A percentile compares a stretch with the other conserved stretches of the same genome.
Conservation (phyloP, 2,113 vertebrate species). For the Elachura formosa region DNA sequence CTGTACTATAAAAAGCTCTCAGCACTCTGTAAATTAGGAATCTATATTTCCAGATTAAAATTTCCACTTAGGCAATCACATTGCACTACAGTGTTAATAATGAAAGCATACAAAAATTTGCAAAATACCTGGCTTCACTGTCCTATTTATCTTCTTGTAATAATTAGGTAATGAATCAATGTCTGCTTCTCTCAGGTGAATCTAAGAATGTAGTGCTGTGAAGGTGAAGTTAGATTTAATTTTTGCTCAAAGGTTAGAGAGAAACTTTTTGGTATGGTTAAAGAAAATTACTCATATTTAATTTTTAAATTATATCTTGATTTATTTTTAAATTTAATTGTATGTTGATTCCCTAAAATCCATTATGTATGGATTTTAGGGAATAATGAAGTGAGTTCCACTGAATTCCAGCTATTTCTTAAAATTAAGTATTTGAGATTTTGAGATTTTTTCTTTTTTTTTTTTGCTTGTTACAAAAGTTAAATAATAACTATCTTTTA, state of each 20-base stretch:
- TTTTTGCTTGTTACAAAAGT: too few relatives aligned
- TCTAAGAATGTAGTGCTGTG: neutral
- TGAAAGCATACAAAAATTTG: neutral
- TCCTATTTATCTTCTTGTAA: neutral
- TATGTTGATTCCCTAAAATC: neutral
- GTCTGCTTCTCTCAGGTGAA: neutral
- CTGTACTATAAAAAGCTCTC: accelerated
- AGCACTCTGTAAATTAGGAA: neutral
- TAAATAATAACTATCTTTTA: neutral
- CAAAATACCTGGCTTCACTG: neutral
- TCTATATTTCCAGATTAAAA: neutral
- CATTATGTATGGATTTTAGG: accelerated
- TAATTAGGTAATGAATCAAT: neutral
- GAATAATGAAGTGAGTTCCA: too few relatives aligned
- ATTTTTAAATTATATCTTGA: neutral
- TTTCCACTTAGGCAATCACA: neutral
- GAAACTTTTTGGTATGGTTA: neutral
- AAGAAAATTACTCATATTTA: neutral
- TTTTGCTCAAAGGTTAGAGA: neutral
- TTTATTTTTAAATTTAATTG: neutral
- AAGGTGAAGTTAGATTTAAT: neutral
- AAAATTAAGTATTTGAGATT: neutral
- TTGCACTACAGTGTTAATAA: neutral
- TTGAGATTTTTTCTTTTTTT: neutral
- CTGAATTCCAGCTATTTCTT: neutral